These are phyloP conservation scores for Thalassarche chlororhynchos DNA, from an alignment of 2,113 vertebrate species.

Conservation along the genomic window DNA sequence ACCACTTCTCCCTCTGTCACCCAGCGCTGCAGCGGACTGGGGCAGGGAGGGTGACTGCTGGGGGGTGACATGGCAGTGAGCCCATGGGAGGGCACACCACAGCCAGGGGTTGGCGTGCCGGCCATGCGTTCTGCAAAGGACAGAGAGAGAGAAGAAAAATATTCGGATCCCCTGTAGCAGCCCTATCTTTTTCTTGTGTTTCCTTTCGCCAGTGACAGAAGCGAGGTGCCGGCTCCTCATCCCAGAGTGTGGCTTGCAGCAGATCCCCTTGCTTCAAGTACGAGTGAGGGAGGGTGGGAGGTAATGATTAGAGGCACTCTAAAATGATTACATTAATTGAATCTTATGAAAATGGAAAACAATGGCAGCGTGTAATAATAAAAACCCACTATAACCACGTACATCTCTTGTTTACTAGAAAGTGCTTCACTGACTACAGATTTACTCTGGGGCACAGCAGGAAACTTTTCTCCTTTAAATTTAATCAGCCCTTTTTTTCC, in stretches of 20 bases:
- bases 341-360: slow-evolving; percentile 37
- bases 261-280: background rate
- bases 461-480: slow-evolving; percentile 60
- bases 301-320: slow-evolving; percentile 46
- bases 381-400: background rate
- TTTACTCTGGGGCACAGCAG: slow-evolving; percentile 34
- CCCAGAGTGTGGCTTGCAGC: background rate
- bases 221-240: background rate
- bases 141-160: background rate
- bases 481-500: slow-evolving; percentile 3
- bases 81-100: background rate
- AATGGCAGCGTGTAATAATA: slow-evolving; percentile 31
- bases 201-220: background rate
- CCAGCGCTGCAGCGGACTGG: background rate
- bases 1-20: background rate
- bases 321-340: slow-evolving; percentile 60
- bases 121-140: background rate
- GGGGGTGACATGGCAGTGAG: background rate
- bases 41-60: background rate
- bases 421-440: slow-evolving; percentile 22
- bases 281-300: background rate
- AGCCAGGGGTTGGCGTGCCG: background rate
- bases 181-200: background rate
- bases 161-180: background rate
- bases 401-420: slow-evolving; percentile 30